phyloP scores from a whole-genome alignment of 2,797 vertebrate genomes.

The Potorous gilbertii region DNA sequence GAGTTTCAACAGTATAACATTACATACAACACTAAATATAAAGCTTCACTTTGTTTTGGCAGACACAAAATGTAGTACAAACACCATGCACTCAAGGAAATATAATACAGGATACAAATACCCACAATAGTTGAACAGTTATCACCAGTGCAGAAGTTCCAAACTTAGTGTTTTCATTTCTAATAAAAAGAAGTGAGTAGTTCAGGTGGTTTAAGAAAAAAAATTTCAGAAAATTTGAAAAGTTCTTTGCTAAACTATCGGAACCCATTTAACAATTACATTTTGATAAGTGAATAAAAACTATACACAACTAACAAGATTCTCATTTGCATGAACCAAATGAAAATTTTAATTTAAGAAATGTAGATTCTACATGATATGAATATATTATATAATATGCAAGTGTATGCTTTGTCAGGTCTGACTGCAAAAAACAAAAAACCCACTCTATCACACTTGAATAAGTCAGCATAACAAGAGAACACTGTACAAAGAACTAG shows the following conservation, averaged over 20 bases:
- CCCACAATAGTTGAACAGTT: conserved; percentile 61
- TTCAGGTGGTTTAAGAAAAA: not conserved
- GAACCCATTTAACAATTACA: conserved; percentile 47
- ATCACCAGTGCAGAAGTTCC: conserved; percentile 47
- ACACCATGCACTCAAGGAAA: conserved; percentile 65
- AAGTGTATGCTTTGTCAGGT: conserved; percentile 73
- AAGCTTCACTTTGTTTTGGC: conserved; percentile 52
- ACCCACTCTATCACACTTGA: conserved; percentile 69
- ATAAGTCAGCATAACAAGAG: conserved; percentile 59
- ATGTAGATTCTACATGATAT: conserved; percentile 69
- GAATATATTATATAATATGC: conserved; percentile 73
- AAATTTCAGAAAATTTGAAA: conserved; percentile 48
- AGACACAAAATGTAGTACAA: conserved; percentile 66
- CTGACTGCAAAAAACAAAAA: conserved; percentile 72
- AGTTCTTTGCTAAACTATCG: conserved; percentile 40
- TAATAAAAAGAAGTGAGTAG: conserved; percentile 12
- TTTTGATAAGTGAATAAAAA: conserved; percentile 56
- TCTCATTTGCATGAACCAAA: conserved; percentile 33
- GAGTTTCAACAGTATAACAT: conserved; percentile 39
- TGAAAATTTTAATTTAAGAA: conserved; percentile 64
- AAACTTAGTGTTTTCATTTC: conserved; percentile 58
- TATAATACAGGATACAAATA: conserved; percentile 61
- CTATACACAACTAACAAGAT: conserved; percentile 40
- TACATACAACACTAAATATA: not conserved
- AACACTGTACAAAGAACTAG: conserved; percentile 53